Evolutionary conservation across 2,888 invertebrate species (phyloP), one percentile per base, ranked within the genome.

Genomic region (Ophion ventricosus): DNA sequence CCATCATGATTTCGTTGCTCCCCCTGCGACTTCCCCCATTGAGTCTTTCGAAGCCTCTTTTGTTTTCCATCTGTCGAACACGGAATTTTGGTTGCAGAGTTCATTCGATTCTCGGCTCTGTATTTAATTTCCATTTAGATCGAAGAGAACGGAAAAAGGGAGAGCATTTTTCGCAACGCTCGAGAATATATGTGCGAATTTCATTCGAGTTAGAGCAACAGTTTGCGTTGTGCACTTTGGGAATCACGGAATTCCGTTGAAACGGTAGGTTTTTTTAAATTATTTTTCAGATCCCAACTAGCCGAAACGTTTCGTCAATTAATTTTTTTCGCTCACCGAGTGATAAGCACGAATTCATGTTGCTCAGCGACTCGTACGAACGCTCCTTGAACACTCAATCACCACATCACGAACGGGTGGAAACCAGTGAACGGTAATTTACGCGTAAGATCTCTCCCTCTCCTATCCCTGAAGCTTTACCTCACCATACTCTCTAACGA

Each of bases 11-110:
- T 43, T 14, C 11, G 43, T 43, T 43, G 43, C 14, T 11, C 14
- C 54, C 80, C 56, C 59, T 26, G n/a, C 67, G 43, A 35, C 29
- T 57, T 57, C 77, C 49, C 43, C 40, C 43, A 56, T 61, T 40
- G 67, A 29, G 66, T 73, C 79, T 73, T 76, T 83, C 74, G 79
- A 67, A 83, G 86, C 80, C 87, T 86, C 88, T 72, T 91, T 92
- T 91, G 91, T 91, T 91, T 91, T 88, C 87, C 88, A 90, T 90
- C 90, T 82, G 84, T 84, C 87, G 88, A 90, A 88, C 89, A 89
- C 89, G 87, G 86, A 90, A 90, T 91, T 92, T 92, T 91, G 89
- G 90, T 91, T 90, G 90, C 92, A 88, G 64, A 56, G 89, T 90
- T 91, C 89, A 90, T 90, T 90, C 90, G 87, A 90, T 90, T 89